Evolutionary conservation across 1,140 invertebrate genomes (phyloP).

Genomic region (Heliconius himera): DNA sequence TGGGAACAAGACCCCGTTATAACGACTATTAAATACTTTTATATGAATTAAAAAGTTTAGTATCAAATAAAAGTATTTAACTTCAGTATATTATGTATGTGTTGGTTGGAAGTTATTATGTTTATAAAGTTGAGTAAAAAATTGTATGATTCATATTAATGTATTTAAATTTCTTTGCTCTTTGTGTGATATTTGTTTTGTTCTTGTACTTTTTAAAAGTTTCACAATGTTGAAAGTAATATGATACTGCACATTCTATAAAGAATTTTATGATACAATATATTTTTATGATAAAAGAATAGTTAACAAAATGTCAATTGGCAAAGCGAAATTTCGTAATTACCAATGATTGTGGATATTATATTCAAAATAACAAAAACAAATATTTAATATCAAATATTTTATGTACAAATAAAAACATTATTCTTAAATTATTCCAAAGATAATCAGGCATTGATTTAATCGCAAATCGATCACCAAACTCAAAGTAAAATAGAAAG

Average conservation of each 20-base stretch:
- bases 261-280: too few relatives aligned
- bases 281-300: too few relatives aligned
- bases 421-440: background rate
- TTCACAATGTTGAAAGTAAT: too few relatives aligned
- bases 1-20: background rate
- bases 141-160: background rate
- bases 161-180: background rate
- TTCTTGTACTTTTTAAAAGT: too few relatives aligned
- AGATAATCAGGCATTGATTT: background rate
- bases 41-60: background rate
- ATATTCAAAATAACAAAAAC: too few relatives aligned
- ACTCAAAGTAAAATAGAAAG: conserved; percentile 35
- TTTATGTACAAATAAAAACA: too few relatives aligned
- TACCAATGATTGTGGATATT: too few relatives aligned
- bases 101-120: background rate
- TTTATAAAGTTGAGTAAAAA: background rate
- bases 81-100: background rate
- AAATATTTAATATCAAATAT: too few relatives aligned
- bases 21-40: background rate
- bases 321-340: too few relatives aligned
- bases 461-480: conserved; percentile 11
- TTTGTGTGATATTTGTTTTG: background rate
- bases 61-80: background rate
- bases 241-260: too few relatives aligned
- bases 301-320: too few relatives aligned